Base-by-base conservation (phyloP, 2,888 invertebrate genomes). In the Epirrhoe alternata region DNA sequence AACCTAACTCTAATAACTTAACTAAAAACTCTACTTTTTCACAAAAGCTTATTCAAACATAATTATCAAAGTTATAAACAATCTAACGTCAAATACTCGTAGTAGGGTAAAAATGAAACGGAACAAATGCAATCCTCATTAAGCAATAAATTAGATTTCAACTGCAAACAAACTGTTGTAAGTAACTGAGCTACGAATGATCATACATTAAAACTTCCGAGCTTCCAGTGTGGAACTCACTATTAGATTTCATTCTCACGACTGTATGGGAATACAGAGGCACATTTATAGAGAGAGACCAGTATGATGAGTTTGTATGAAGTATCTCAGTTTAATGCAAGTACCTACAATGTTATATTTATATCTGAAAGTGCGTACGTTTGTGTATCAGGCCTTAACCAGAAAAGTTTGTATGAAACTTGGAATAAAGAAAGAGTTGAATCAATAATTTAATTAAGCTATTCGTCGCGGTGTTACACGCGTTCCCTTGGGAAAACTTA, bases 201-300 rank as follows among this genome's bases (percentile, higher is more conserved):
- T 69, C 61, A 53, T 61, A 67, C 61, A 69, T 69, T 71, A 59
- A 61, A 69, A 69, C 69, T 69, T 67, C 45, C 35, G 51, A 55
- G 47, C 33, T 31, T 42, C 38, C 38, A 63, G 59, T 61, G 65
- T 57, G 50, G 64, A 65, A 69, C 63, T 66, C 64, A 64, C 68
- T 70, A 74, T 75, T 74, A 74, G 68, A 74, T 74, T 75, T 73
- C 64, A 58, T 59, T 33, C 42, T 24, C 60, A 14, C 42, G 31
- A 35, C 42, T 50, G 54, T 55, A 47, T 61, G 60, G 60, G 65
- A 65, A 61, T 61, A 16, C n/a, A 31, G 31, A 51, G 10, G 0
- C 50, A 33, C 6, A 16, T 3, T 4, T 31, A 31, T 3, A 6
- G 8, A 45, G 14, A 45, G 49, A 30, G 14, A 47, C 14, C 14